These are phyloP conservation scores for Ophiothrix spiculata DNA, from an alignment of 35 echinoderm and acorn worm species.

Conservation along the genomic window DNA sequence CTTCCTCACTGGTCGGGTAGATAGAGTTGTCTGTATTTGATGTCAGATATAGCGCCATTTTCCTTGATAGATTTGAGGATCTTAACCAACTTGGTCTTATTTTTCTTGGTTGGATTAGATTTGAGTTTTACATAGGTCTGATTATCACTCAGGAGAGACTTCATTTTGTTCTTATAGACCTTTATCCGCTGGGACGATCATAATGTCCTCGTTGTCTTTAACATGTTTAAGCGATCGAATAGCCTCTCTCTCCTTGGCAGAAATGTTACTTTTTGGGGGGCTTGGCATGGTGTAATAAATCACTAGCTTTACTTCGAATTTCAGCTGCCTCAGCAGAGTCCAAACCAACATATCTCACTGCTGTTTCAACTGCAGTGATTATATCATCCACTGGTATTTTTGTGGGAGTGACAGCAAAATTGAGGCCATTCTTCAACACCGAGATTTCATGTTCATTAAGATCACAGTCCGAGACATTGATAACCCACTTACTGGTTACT, in stretches of 20 bases:
- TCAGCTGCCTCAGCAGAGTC: too few relatives aligned
- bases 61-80: not conserved
- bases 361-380: too few relatives aligned
- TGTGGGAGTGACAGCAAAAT: too few relatives aligned
- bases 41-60: not conserved
- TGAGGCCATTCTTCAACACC: too few relatives aligned
- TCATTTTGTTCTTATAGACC: not conserved
- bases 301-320: too few relatives aligned
- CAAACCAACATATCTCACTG: too few relatives aligned
- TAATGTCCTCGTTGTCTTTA: not conserved
- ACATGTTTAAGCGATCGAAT: not conserved
- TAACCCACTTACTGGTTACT: too few relatives aligned
- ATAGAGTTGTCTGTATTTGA: not conserved
- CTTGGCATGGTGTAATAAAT: too few relatives aligned
- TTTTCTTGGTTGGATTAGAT: not conserved
- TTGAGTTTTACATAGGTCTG: not conserved
- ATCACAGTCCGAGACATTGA: too few relatives aligned
- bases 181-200: conserved; percentile 3
- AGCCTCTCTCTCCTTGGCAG: not conserved
- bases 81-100: not conserved
- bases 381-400: too few relatives aligned
- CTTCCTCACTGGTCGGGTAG: not conserved
- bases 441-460: too few relatives aligned
- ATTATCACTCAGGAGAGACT: not conserved
- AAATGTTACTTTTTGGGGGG: too few relatives aligned